Evolutionary conservation across 2,888 invertebrate genomes (phyloP).

Genomic region (Oligia strigilis): DNA sequence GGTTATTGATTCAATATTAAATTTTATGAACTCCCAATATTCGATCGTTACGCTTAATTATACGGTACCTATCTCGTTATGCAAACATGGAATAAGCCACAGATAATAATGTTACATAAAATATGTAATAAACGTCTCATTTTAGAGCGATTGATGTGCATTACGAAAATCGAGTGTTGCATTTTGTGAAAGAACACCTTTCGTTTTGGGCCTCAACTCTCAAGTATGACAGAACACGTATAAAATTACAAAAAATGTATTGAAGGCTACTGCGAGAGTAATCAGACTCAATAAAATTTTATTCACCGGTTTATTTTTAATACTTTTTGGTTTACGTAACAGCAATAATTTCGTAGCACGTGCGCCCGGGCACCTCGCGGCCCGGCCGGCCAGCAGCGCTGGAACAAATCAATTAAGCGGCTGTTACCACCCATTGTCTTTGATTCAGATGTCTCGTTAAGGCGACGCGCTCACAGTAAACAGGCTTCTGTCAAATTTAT

Average conservation of each 20-base stretch:
- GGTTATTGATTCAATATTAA: conserved; percentile 70
- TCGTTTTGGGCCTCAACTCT: conserved; percentile 46
- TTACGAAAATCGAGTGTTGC: conserved; percentile 57
- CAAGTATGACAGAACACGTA: conserved; percentile 60
- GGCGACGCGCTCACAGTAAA: conserved; percentile 71
- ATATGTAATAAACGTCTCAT: conserved; percentile 49
- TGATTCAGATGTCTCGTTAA: conserved; percentile 85
- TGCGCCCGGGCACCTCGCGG: conserved; percentile 46
- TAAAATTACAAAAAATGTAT: conserved; percentile 59
- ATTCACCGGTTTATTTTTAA: conserved; percentile 58
- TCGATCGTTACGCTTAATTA: conserved; percentile 58
- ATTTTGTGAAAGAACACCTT: conserved; percentile 55
- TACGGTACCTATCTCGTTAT: conserved; percentile 55
- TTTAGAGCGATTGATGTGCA: conserved; percentile 55
- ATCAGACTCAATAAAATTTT: conserved; percentile 59
- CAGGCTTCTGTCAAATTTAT: conserved; percentile 82
- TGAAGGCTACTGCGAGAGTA: conserved; percentile 57
- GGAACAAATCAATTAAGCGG: conserved; percentile 81
- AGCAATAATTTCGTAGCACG: conserved; percentile 60
- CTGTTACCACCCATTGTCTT: conserved; percentile 83
- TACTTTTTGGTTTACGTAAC: conserved; percentile 59
- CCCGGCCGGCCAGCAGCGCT: conserved; percentile 43
- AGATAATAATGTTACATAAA: conserved; percentile 64
- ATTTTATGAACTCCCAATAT: conserved; percentile 65
- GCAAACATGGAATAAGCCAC: conserved; percentile 60